Base-by-base conservation (phyloP, 2,113 vertebrate species). In the Glaucidium brasilianum region DNA sequence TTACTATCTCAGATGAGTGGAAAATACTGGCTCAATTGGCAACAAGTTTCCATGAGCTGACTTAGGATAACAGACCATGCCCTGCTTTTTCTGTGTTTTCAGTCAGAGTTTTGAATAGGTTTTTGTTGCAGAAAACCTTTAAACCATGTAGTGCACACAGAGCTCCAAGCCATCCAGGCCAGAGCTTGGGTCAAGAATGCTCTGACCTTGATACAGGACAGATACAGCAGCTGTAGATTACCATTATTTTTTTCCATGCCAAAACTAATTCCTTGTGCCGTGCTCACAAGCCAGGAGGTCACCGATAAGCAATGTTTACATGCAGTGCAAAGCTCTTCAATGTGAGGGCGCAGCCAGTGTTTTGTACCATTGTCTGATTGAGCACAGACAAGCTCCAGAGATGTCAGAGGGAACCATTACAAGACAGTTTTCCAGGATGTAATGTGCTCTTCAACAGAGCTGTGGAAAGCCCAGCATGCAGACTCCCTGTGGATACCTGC, bases 181-280 rank as follows among this genome's bases (percentile, higher is more conserved):
- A 94, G 66, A 66, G 52, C 67, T 16, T 9, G 27, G 89, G 94
- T 95, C 88, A 94, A 85, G 92, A 97, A 72, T 73, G 87, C 91
- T 96, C 85, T 95, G 90, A 97, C 95, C 91, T 96, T 72, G 93
- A 96, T 82, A 94, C 10, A 93, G 80, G 85, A 71, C 76, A 88
- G 90, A 96, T 85, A 95, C 5, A 5, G 72, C 8, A 3, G 88
- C 88, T 88, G 60, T 4, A 85, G 94, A 95, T 90, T 79, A 35
- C 39, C 50, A 11, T 50, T 45, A 14, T 45, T 68, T 63, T 86
- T 89, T 85, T 83, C 67, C 81, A 67, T 49, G 50, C 91, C 95
- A 76, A 63, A 93, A 91, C 2, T 18, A 74, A 79, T 29, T 73
- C 84, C 58, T 76, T 2, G 0, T 30, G 32, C 49, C 0, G 1